Evolutionary conservation across 1,140 invertebrate genomes (phyloP).

Genomic region (Carposina sasakii): DNA sequence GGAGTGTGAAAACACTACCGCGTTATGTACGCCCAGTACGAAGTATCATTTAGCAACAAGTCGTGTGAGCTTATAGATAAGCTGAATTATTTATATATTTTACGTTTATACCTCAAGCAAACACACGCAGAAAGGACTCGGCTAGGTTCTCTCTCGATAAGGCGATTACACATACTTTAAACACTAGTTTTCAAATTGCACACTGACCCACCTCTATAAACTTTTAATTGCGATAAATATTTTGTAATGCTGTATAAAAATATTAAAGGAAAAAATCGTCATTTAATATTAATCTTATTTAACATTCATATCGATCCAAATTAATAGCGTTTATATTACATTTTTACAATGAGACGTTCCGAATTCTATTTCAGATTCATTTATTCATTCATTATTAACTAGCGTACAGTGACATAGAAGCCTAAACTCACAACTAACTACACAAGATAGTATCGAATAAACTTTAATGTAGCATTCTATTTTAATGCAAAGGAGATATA

Average conservation of each 20-base stretch:
- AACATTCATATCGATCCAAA: constrained; percentile 65
- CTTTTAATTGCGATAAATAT: constrained; percentile 71
- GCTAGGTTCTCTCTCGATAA: constrained; percentile 70
- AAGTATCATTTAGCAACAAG: constrained; percentile 35
- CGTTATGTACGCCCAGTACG: too few relatives aligned
- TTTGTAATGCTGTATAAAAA: constrained; percentile 70
- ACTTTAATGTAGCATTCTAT: constrained; percentile 64
- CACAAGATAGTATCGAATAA: constrained; percentile 66
- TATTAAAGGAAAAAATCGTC: constrained; percentile 70
- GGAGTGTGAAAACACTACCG: too few relatives aligned
- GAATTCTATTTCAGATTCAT: constrained; percentile 58
- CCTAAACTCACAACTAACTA: constrained; percentile 69
- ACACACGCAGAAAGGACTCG: constrained; percentile 60
- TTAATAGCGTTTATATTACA: constrained; percentile 68
- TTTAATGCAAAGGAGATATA: constrained; percentile 64
- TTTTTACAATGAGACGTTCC: constrained; percentile 68
- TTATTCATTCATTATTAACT: too few relatives aligned
- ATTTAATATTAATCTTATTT: constrained; percentile 61
- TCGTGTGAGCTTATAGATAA: constrained; percentile 26
- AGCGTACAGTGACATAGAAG: constrained; percentile 64
- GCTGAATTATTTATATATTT: constrained; percentile 36
- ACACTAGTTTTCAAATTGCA: constrained; percentile 65
- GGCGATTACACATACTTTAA: constrained; percentile 68
- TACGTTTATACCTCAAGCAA: constrained; percentile 47
- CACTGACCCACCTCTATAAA: constrained; percentile 70